phyloP scores from a whole-genome alignment of 2,797 vertebrate genomes.

The Odontamblyopus lacepedii region DNA sequence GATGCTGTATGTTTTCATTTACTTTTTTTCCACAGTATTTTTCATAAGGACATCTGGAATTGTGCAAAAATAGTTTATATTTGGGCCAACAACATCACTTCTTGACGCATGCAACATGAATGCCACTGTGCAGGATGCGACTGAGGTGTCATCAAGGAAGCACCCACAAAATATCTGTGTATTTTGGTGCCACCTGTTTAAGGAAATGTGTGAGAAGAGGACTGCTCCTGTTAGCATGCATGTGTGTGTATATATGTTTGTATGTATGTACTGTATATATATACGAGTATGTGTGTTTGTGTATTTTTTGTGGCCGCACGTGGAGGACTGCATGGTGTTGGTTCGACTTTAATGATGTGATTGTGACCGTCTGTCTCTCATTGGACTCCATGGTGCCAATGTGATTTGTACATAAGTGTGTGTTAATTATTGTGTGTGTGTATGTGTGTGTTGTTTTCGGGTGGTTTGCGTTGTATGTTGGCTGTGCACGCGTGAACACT shows the following conservation, averaged over 20 bases:
- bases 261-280: neutral
- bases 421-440: neutral
- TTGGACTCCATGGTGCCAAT: slow-evolving; percentile 54
- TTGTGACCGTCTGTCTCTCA: slow-evolving; percentile 67
- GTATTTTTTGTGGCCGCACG: slow-evolving; percentile 10
- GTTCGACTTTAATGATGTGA: slow-evolving; percentile 36
- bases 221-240: neutral
- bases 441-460: slow-evolving; percentile 4
- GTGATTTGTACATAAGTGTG: slow-evolving; percentile 43
- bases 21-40: slow-evolving; percentile 11
- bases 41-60: neutral
- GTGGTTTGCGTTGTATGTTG: slow-evolving; percentile 20
- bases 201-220: neutral
- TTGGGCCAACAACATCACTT: slow-evolving; percentile 5
- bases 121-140: slow-evolving; percentile 12
- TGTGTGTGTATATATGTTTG: slow-evolving; percentile 5
- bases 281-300: slow-evolving; percentile 6
- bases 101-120: slow-evolving; percentile 27
- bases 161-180: slow-evolving; percentile 15
- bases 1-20: neutral
- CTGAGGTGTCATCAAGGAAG: slow-evolving; percentile 14
- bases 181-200: slow-evolving; percentile 24
- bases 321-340: slow-evolving; percentile 41
- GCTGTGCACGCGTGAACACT: slow-evolving; percentile 39
- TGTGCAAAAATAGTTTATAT: slow-evolving; percentile 3